Base-by-base conservation (phyloP, 2,797 vertebrate species). In the Protosalanx chinensis region DNA sequence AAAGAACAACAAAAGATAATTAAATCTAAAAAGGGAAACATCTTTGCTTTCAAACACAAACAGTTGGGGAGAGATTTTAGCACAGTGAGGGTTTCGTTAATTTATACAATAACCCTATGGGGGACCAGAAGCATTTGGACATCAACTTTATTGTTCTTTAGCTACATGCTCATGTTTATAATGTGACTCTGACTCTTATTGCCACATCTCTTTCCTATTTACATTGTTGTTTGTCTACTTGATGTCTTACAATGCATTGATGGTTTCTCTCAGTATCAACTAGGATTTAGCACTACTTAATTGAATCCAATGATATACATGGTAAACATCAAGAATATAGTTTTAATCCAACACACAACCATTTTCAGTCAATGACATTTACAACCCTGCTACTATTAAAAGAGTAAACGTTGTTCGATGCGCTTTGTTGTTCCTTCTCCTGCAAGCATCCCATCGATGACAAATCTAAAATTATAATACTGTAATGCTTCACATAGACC, bases 401-500 rank as follows among this genome's bases (percentile, higher is more conserved):
- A 81, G 79, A 76, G 72, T 77, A 74, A 79, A 87, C 84, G 79
- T 84, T 82, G 76, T 76, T 78, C 82, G 81, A 87, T 81, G 79
- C 80, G 87, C 81, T 84, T 85, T 87, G 87, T 89, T 90, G 88
- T 90, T 87, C 86, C 86, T 84, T 87, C 83, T 89, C 85, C 81
- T 87, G 85, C 86, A 87, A 72, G 84, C 84, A 78, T 85, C 89
- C 85, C 87, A 85, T 88, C 87, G 86, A 86, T 90, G 89, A 92
- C 91, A 90, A 90, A 92, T 92, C 90, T 89, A 85, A 91, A 89
- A 92, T 91, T 92, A 91, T 91, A 91, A 92, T 92, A 91, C 90
- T 86, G 89, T 89, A 87, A 91, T 91, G 89, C 89, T 83, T 89
- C 90, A 90, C 90, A 90, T 89, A 86, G 90, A 90, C 88, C 88